Conservation (phyloP, 2,797 vertebrate species). For the Peromyscus nudipes region DNA sequence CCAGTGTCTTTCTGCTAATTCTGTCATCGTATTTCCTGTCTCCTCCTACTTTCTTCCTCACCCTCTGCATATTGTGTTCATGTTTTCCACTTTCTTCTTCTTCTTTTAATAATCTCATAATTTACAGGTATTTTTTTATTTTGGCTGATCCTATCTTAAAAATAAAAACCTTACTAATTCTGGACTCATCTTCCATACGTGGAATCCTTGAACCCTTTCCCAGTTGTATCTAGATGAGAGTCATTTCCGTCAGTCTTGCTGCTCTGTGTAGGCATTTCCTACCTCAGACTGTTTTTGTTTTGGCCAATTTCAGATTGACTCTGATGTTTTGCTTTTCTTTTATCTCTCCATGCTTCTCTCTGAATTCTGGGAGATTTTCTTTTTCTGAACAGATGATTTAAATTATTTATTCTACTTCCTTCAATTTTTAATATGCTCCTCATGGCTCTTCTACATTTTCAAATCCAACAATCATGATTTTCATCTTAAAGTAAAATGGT, state of each 20-base stretch:
- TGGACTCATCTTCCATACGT: not conserved
- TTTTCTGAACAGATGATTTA: conserved; percentile 72
- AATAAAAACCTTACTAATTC: conserved; percentile 24
- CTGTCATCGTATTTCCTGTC: not conserved
- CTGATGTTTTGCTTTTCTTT: conserved; percentile 69
- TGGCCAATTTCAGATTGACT: conserved; percentile 54
- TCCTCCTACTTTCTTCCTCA: not conserved
- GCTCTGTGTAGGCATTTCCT: not conserved
- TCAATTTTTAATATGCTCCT: conserved; percentile 80
- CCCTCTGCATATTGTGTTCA: not conserved
- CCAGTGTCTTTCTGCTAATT: not conserved
- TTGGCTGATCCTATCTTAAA: conserved; percentile 26
- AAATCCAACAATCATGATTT: conserved; percentile 72
- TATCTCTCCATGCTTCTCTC: conserved; percentile 57
- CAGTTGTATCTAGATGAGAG: not conserved
- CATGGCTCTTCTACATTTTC: conserved; percentile 62
- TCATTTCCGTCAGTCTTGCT: not conserved
- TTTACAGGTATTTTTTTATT: conserved; percentile 52
- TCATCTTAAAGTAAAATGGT: conserved; percentile 68
- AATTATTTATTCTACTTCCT: conserved; percentile 81
- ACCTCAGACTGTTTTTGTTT: not conserved
- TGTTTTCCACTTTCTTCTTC: not conserved
- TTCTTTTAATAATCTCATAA: not conserved
- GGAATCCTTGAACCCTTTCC: conserved; percentile 56
- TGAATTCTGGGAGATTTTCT: conserved; percentile 74